These are phyloP conservation scores for Sinohyriopsis cumingii DNA, from an alignment of 2,888 invertebrate genomes.

Conservation along the genomic window DNA sequence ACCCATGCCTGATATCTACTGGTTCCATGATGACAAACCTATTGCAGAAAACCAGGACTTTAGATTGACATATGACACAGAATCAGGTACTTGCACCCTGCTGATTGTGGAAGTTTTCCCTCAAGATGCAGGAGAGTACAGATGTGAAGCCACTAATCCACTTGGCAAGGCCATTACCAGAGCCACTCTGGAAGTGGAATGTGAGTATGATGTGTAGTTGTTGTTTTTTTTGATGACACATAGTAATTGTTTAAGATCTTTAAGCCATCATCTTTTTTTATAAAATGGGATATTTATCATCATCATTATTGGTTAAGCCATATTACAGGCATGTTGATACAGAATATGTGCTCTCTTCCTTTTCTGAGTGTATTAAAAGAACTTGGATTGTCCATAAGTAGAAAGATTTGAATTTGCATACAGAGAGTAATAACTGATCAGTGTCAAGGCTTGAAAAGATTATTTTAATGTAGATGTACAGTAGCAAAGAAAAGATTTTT, in stretches of 20 bases:
- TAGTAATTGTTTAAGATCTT: neutral
- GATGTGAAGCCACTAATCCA: slow-evolving; percentile 94
- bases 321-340: too few species aligned
- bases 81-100: slow-evolving; percentile 78
- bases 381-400: too few species aligned
- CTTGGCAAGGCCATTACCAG: slow-evolving; percentile 94
- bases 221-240: neutral
- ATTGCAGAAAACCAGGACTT: slow-evolving; percentile 65
- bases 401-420: too few species aligned
- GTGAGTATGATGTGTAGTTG: slow-evolving; percentile 48
- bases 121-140: slow-evolving; percentile 96
- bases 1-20: slow-evolving; percentile 77
- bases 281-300: neutral
- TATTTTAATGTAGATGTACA: too few species aligned
- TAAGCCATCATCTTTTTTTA: neutral
- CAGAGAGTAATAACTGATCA: too few species aligned
- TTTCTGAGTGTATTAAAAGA: too few species aligned
- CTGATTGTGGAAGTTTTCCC: slow-evolving; percentile 97
- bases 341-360: too few species aligned
- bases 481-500: too few species aligned
- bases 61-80: slow-evolving; percentile 61
- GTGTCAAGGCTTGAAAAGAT: too few species aligned
- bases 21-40: slow-evolving; percentile 89
- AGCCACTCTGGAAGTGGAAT: slow-evolving; percentile 67
- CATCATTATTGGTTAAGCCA: too few species aligned